Evolutionary conservation across 2,797 vertebrate genomes (phyloP), one percentile per base, ranked within the genome.

Genomic region (Luscinia megarhynchos): DNA sequence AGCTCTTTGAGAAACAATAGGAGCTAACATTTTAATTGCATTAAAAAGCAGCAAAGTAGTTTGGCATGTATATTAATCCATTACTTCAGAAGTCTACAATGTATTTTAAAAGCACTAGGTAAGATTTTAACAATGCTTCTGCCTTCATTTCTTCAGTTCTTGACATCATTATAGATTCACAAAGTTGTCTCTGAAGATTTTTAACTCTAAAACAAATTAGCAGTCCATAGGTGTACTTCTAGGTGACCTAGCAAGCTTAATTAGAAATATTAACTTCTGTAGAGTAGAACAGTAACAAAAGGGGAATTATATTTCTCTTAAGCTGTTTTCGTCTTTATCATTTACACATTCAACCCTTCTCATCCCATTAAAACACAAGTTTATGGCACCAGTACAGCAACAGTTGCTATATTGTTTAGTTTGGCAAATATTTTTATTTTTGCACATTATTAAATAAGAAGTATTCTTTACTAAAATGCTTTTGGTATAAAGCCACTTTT

Each of bases 61-160:
- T 78, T 86, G 85, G 82, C 66, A 87, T 51, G 43, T 66, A 34
- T 50, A 45, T 8, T 34, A 92, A 94, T 32, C 26, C 46, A 81
- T 96, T 89, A 89, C 85, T 93, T 94, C 84, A 87, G 46, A 89
- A 86, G 69, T 80, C 72, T 92, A 78, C 73, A 43, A 75, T 62
- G 72, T 77, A 57, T 77, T 85, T 93, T 62, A 89, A 91, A 94
- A 91, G 82, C 50, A 68, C 50, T 30, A 68, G 50, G 72, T 87
- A 87, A 68, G 41, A 89, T 46, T 77, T 70, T 61, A 94, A 85
- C 64, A 63, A 85, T 22, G 54, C 15, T 36, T 67, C 61, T 67
- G 41, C 51, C 64, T 91, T 93, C 48, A 36, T 10, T 27, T 50
- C 36, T 87, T 85, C 2, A 1, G 59, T 36, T 94, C 73, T 50